Percentiles rank a stretch among this genome's conserved stretches.
Conservation (phyloP, 2,113 vertebrate genomes). For the Coptodon rendalli region DNA sequence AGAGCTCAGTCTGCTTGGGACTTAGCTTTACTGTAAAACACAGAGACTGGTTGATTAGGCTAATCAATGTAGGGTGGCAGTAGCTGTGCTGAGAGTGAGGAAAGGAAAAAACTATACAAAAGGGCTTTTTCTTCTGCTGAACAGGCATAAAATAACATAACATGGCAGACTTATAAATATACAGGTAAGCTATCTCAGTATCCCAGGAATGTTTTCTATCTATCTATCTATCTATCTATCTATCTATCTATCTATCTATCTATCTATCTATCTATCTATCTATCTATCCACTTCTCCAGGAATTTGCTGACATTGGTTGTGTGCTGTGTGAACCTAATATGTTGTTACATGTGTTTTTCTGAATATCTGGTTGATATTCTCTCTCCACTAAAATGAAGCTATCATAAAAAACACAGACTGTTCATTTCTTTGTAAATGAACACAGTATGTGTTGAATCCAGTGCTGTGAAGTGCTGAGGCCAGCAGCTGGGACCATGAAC, state of each 20-base stretch:
- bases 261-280: rapidly evolving
- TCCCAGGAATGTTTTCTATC: too few species aligned
- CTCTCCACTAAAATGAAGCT: background rate
- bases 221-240: too few species aligned
- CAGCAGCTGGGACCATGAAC: background rate
- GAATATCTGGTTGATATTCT: background rate
- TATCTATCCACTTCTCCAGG: rapidly evolving
- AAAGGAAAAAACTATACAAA: background rate
- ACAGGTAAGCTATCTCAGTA: too few species aligned
- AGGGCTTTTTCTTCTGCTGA: background rate
- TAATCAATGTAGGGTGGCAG: background rate
- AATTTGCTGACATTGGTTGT: background rate
- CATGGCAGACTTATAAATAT: too few species aligned
- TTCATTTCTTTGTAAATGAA: background rate
- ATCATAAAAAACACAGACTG: background rate
- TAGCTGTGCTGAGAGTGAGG: background rate
- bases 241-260: rapidly evolving
- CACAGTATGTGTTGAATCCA: background rate
- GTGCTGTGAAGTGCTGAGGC: background rate
- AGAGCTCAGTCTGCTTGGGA: background rate
- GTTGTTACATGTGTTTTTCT: background rate
- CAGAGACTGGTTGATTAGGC: background rate
- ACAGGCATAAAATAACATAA: too few species aligned
- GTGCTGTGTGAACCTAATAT: background rate
- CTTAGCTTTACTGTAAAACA: background rate